Evolutionary conservation across 2,113 vertebrate genomes (phyloP).

Genomic region (Chloroceryle aenea): DNA sequence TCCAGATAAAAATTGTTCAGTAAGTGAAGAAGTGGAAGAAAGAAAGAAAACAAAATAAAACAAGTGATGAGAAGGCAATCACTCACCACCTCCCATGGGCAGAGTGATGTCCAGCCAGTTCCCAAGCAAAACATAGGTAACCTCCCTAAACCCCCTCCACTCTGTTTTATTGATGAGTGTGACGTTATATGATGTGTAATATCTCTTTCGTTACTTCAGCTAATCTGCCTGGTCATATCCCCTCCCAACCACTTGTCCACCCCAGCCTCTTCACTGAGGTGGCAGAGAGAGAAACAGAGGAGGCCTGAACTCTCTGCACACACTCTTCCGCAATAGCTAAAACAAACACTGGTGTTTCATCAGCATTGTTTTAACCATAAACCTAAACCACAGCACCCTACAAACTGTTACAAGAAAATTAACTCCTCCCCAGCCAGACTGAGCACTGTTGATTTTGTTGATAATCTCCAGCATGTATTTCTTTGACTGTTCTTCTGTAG

Average conservation of each 20-base stretch:
- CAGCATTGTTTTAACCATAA: not conserved
- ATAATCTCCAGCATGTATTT: not conserved
- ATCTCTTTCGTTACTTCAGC: not conserved
- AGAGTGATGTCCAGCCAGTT: not conserved
- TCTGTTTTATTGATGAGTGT: not conserved
- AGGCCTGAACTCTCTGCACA: not conserved
- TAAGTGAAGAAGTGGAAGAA: not conserved
- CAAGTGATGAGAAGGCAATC: not conserved
- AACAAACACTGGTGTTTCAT: not conserved
- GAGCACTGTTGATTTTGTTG: not conserved
- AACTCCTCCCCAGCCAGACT: not conserved
- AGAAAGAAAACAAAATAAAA: not conserved
- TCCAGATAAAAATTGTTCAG: not conserved
- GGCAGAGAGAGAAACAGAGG: not conserved
- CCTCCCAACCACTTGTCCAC: not conserved
- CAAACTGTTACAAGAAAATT: not conserved
- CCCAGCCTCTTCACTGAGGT: fast-evolving
- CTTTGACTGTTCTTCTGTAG: not conserved
- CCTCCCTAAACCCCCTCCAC: fast-evolving
- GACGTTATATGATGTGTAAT: fast-evolving
- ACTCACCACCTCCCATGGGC: fast-evolving
- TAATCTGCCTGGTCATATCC: not conserved
- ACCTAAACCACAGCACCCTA: not conserved
- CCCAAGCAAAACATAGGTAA: not conserved
- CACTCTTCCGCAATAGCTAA: not conserved